phyloP scores from a whole-genome alignment of 2,113 vertebrate genomes.

The Hippopotamus amphibius region DNA sequence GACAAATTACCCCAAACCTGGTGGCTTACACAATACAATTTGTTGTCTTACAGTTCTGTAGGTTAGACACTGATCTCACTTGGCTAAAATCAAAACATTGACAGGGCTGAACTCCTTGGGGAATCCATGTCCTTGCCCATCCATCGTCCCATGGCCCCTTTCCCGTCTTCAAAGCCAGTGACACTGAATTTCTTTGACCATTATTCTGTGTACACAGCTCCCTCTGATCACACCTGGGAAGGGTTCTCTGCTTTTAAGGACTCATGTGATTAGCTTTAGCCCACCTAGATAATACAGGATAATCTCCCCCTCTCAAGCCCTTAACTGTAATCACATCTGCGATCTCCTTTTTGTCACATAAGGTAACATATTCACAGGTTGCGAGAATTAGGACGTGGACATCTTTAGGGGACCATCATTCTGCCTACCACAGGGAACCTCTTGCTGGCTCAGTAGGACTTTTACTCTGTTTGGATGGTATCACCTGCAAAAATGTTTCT shows the following conservation, averaged over 20 bases:
- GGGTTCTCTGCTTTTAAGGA: not conserved
- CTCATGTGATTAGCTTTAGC: not conserved
- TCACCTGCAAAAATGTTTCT: not conserved
- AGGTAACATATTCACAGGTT: not conserved
- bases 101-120: fast-evolving
- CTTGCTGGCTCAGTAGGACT: not conserved
- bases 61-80: not conserved
- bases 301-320: not conserved
- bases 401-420: not conserved
- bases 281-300: not conserved
- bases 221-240: not conserved
- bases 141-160: not conserved
- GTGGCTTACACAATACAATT: not conserved
- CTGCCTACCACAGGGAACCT: not conserved
- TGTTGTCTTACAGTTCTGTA: not conserved
- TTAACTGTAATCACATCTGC: not conserved
- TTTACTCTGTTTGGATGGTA: not conserved
- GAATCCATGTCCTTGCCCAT: fast-evolving
- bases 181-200: not conserved
- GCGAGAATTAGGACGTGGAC: too few species aligned
- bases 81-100: not conserved
- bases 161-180: not conserved
- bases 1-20: not conserved
- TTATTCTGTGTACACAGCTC: not conserved
- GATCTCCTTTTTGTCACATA: not conserved